Base-by-base conservation (phyloP, 1,140 invertebrate species). In the Zeugodacus cucurbitae region DNA sequence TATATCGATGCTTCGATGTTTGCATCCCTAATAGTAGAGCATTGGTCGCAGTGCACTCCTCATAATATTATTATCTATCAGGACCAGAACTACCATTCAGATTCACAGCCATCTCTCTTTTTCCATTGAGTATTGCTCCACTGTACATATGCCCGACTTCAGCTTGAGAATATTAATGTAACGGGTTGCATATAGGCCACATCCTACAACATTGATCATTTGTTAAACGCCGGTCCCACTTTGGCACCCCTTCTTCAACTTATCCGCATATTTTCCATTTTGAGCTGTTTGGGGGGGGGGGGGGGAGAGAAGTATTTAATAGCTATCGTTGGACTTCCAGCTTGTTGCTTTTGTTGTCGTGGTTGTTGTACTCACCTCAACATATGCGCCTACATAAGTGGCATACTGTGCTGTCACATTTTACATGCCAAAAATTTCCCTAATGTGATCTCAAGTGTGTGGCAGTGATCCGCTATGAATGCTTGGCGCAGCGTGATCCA, bases 131-230 rank as follows among this genome's bases (percentile, higher is more conserved):
- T 54, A 54, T 54, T 54, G 6, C 14, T 54, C 14, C 48, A 54
- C 48, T 54, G 48, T 54, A 54, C 14, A 7, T 54, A 14, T 54
- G 57, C 82, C 26, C 22, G 29, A 59, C 54, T 88, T 37, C 44
- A 34, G 6, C 4, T 85, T 57, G 20, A 44, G 78, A 87, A 67
- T 44, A 88, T 88, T 54, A 86, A 88, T 88, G 78, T 41, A 86
- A 88, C 62, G 88, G 88, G 88, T 88, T 88, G 59, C 44, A 48
- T 67, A 86, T 58, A 86, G 88, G 82, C 78, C 82, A 70, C 59
- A 88, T 67, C 78, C 64, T 64, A 48, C 41, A 57, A 78, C 64
- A 48, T 88, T 86, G 88, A 88, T 88, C 88, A 88, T 88, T 64
- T 86, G 58, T 88, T 57, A 85, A 87, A 87, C 32, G 22, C 58